Base-by-base conservation (phyloP, 2,888 invertebrate species). In the Serrognathus titanus region DNA sequence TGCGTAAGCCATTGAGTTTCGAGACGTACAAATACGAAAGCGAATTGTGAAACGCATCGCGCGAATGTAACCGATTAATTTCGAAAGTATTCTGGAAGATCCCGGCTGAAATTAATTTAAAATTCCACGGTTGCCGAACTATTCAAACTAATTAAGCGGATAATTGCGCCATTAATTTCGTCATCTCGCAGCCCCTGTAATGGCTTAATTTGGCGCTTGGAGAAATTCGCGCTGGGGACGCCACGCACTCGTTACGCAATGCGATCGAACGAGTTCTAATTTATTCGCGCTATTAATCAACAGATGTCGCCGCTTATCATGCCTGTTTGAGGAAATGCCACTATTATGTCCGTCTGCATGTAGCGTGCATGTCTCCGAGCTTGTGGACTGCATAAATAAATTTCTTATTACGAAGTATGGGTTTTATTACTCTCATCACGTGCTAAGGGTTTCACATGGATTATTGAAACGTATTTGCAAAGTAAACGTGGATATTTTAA, bases 121-220 rank as follows among this genome's bases (percentile, higher is more conserved):
- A 64, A 63, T 65, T 63, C 65, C 56, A 50, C 51, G 49, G 59
- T 60, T 59, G 59, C 63, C 56, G 61, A 63, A 61, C 63, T 53
- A 64, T 63, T 64, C 59, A 60, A 59, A 57, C 63, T 63, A 64
- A 64, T 66, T 66, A 66, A 64, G 56, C 62, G 63, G 57, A 62
- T 64, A 63, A 64, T 63, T 64, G 62, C 62, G 62, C 62, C 64
- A 66, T 65, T 61, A 65, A 65, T 63, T 62, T 63, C 57, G 57
- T 39, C 38, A 24, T 50, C 38, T 50, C 7, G 37, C 16, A 10
- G 11, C 13, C 8, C 9, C 20, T 31, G 12, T 39, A 39, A 39
- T 16, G 50, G 9, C 20, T 50, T 45, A 16, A 13, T 43, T 43
- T 7, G 16, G 20, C 43, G 12, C 43, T 16, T 43, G 10, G 10